Evolutionary conservation across 2,113 vertebrate genomes (phyloP).

Genomic region (Condylura cristata): DNA sequence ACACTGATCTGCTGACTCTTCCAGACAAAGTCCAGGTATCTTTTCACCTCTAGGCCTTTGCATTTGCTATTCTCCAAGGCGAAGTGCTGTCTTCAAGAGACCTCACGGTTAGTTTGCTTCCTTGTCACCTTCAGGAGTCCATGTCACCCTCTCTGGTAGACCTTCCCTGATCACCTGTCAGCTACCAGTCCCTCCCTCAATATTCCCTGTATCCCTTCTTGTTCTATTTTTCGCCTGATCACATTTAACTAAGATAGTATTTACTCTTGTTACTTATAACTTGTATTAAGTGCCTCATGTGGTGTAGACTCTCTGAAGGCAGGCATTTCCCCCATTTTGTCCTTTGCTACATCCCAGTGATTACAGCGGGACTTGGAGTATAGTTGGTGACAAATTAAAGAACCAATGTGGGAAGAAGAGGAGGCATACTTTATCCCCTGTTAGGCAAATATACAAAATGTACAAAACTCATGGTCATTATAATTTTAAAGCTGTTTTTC

Average conservation of each 20-base stretch:
- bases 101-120: neutral
- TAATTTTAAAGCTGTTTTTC: neutral
- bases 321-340: neutral
- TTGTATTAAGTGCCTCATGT: neutral
- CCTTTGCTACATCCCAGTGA: neutral
- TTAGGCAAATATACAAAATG: slow-evolving; percentile 2
- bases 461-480: neutral
- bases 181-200: neutral
- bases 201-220: neutral
- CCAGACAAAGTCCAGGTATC: neutral
- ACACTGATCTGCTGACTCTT: neutral
- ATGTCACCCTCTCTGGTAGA: neutral
- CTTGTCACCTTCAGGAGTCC: neutral
- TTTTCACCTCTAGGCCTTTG: neutral
- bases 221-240: neutral
- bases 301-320: neutral
- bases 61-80: neutral
- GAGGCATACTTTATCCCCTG: neutral
- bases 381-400: neutral
- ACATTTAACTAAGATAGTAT: neutral
- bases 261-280: neutral
- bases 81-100: neutral
- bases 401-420: neutral
- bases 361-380: neutral
- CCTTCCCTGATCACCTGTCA: neutral